Conservation (phyloP, 2,113 vertebrate genomes). For the Pelecanus crispus region DNA sequence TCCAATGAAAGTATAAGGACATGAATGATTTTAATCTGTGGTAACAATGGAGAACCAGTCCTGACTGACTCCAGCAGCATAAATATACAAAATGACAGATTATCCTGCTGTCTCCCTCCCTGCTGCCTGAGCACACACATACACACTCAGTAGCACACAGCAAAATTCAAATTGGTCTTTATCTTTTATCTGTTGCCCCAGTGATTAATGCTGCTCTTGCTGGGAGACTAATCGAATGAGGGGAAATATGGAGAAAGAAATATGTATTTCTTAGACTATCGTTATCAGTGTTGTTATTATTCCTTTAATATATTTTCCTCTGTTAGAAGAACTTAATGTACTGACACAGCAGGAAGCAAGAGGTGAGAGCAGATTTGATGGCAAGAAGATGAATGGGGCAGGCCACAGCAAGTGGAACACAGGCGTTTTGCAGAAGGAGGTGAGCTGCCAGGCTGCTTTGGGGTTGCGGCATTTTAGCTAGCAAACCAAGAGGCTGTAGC, state of each 20-base stretch:
- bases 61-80: slow-evolving; percentile 31
- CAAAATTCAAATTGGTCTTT: slow-evolving; percentile 71
- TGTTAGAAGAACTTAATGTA: slow-evolving; percentile 62
- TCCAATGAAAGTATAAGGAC: slow-evolving; percentile 64
- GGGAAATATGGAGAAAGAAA: slow-evolving; percentile 63
- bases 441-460: background rate
- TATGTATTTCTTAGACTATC: slow-evolving; percentile 59
- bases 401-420: slow-evolving; percentile 36
- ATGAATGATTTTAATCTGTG: slow-evolving; percentile 73
- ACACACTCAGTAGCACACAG: slow-evolving; percentile 44
- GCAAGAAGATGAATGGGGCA: slow-evolving; percentile 44
- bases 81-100: slow-evolving; percentile 75
- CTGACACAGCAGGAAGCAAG: slow-evolving; percentile 25
- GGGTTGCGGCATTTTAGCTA: background rate
- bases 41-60: slow-evolving; percentile 64
- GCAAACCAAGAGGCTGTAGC: background rate
- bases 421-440: background rate
- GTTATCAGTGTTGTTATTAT: slow-evolving; percentile 71
- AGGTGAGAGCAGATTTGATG: slow-evolving; percentile 54
- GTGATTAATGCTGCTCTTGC: slow-evolving; percentile 74
- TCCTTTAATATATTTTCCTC: slow-evolving; percentile 61
- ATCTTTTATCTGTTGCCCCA: slow-evolving; percentile 65
- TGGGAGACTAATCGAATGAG: slow-evolving; percentile 51
- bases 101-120: slow-evolving; percentile 42
- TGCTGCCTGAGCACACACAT: slow-evolving; percentile 21